phyloP scores from a whole-genome alignment of 2,797 vertebrate genomes.

The Takifugu rubripes region DNA sequence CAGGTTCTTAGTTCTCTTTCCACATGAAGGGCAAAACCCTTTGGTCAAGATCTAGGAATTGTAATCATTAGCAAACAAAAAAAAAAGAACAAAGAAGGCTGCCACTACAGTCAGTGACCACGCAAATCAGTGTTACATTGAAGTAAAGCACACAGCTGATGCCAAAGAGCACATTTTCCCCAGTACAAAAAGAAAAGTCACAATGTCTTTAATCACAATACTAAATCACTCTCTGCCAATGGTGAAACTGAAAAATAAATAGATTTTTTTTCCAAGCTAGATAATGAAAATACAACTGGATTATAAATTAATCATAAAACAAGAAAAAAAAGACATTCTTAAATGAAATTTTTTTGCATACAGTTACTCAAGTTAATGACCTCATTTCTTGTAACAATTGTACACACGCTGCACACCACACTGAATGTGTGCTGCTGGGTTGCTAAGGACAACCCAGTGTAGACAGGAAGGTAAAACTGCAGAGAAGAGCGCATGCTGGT shows the following conservation, averaged over 20 bases:
- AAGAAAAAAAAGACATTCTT: conserved; percentile 66
- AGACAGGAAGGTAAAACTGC: conserved; percentile 38
- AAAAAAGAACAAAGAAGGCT: conserved; percentile 53
- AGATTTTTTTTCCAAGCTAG: conserved; percentile 69
- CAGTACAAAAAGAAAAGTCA: conserved; percentile 42
- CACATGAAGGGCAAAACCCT: conserved; percentile 69
- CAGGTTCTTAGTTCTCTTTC: conserved; percentile 58
- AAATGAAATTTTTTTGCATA: conserved; percentile 72
- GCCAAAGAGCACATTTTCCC: conserved; percentile 50
- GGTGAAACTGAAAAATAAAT: conserved; percentile 77
- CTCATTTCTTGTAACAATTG: conserved; percentile 61
- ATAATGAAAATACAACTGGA: conserved; percentile 72
- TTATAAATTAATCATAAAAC: conserved; percentile 80
- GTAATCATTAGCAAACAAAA: conserved; percentile 57
- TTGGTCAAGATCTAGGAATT: conserved; percentile 73
- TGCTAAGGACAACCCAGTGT: conserved; percentile 35
- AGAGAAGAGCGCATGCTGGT: conserved; percentile 71
- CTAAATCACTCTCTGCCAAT: conserved; percentile 59
- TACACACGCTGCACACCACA: conserved; percentile 35
- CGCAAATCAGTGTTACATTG: conserved; percentile 54
- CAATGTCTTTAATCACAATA: conserved; percentile 62
- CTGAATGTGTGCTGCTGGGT: conserved; percentile 23
- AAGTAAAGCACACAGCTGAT: conserved; percentile 55
- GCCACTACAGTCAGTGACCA: conserved; percentile 59
- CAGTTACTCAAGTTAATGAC: conserved; percentile 68